phyloP scores from a whole-genome alignment of 2,113 vertebrate genomes.

The Ailurus styani region DNA sequence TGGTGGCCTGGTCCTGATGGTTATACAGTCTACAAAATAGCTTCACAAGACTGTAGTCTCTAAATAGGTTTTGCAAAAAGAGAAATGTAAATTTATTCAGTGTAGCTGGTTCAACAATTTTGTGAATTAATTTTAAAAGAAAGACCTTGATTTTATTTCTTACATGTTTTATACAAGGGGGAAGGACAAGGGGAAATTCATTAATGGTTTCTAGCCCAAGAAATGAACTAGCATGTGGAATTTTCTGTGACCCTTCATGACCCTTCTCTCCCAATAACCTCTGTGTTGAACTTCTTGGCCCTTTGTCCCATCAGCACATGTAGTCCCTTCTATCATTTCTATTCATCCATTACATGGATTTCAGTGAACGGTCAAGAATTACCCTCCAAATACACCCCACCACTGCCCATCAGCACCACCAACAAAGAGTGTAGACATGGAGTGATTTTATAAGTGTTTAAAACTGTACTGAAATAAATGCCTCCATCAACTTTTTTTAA shows the following conservation, averaged over 20 bases:
- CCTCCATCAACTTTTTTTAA: neutral
- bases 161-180: neutral
- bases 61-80: neutral
- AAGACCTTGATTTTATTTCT: neutral
- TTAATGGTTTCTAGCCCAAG: neutral
- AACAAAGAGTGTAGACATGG: neutral
- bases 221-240: neutral
- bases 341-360: neutral
- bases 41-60: neutral
- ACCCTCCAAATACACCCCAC: rapidly evolving
- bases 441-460: neutral
- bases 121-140: neutral
- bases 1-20: neutral
- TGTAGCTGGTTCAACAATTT: neutral
- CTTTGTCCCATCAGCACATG: neutral
- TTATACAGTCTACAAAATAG: neutral
- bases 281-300: neutral
- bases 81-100: neutral
- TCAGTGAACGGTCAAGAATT: neutral
- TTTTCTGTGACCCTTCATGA: neutral
- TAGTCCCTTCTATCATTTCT: neutral
- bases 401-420: too few species aligned
- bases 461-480: neutral
- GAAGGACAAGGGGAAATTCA: neutral
- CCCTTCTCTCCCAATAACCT: neutral